These are phyloP conservation scores for Caradrina kadenii DNA, from an alignment of 2,888 invertebrate species.

Conservation along the genomic window DNA sequence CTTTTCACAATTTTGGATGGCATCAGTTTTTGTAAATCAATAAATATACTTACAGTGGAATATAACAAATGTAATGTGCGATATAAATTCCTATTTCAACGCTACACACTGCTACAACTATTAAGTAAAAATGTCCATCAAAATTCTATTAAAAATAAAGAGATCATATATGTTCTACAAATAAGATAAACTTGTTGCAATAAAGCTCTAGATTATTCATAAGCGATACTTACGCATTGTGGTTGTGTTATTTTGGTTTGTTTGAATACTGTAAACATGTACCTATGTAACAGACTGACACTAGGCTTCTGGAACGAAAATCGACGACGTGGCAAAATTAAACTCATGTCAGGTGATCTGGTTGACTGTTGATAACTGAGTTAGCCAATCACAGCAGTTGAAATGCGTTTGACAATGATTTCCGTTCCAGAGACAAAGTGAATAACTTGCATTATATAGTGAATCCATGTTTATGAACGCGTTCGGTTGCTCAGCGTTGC, in stretches of 20 bases:
- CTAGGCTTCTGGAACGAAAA: not conserved
- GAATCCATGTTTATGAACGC: not conserved
- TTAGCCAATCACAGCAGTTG: not conserved
- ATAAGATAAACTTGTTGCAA: slow-evolving; percentile 87
- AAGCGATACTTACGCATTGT: slow-evolving; percentile 78
- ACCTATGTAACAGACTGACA: slow-evolving; percentile 27
- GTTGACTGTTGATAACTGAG: not conserved
- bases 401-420: not conserved
- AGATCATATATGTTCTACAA: slow-evolving; percentile 88
- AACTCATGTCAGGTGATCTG: not conserved
- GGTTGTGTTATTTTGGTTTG: slow-evolving; percentile 73
- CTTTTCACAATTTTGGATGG: slow-evolving; percentile 77
- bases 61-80: slow-evolving; percentile 81
- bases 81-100: slow-evolving; percentile 78
- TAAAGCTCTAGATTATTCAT: slow-evolving; percentile 84
- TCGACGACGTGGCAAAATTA: not conserved
- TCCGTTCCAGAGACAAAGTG: not conserved
- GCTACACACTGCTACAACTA: slow-evolving; percentile 85
- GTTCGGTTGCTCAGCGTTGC: slow-evolving; percentile 5
- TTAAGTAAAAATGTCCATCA: slow-evolving; percentile 90
- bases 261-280: slow-evolving; percentile 73
- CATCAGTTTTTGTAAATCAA: slow-evolving; percentile 75
- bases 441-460: slow-evolving; percentile 5
- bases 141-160: slow-evolving; percentile 89
- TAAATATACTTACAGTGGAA: slow-evolving; percentile 70